Base-by-base conservation (phyloP, 2,113 vertebrate species). In the Mesitornis unicolor region DNA sequence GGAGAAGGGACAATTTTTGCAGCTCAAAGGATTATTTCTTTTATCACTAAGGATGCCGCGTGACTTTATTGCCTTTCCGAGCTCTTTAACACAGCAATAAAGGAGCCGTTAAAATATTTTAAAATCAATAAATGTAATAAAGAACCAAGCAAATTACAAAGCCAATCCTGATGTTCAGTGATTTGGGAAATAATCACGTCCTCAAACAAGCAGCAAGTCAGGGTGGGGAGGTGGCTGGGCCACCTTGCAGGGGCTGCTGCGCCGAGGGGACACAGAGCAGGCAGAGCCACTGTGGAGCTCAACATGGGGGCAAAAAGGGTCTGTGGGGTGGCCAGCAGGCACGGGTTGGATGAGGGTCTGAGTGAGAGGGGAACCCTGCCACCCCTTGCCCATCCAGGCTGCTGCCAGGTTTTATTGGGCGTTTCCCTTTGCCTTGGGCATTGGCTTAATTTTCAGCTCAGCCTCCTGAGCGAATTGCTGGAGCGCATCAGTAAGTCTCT, bases 121-220 rank as follows among this genome's bases (percentile, higher is more conserved):
- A 94, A 96, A 97, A 97, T 97, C 96, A 94, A 94, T 97, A 95
- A 88, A 79, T 69, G 85, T 73, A 95, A 93, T 96, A 97, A 95
- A 94, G 90, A 96, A 76, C 67, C 28, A 83, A 77, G 88, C 40
- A 85, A 94, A 93, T 92, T 87, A 92, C 85, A 76, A 93, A 95
- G 80, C 68, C 0, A 7, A 64, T 87, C 60, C 69, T 59, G 80
- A 94, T 84, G 69, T 74, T 92, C 54, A 87, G 95, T 63, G 81
- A 84, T 92, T 91, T 77, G 92, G 92, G 96, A 81, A 94, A 87
- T 87, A 81, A 86, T 70, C 76, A 5, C 26, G 64, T 81, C 80
- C 93, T 81, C 42, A 77, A 84, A 73, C 1, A 5, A 91, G 87
- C 76, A 61, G 64, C 2, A 68, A 20, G 42, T 10, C 7, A 40